Conservation (phyloP, 1,140 invertebrate species). For the Choristoneura fumiferana region DNA sequence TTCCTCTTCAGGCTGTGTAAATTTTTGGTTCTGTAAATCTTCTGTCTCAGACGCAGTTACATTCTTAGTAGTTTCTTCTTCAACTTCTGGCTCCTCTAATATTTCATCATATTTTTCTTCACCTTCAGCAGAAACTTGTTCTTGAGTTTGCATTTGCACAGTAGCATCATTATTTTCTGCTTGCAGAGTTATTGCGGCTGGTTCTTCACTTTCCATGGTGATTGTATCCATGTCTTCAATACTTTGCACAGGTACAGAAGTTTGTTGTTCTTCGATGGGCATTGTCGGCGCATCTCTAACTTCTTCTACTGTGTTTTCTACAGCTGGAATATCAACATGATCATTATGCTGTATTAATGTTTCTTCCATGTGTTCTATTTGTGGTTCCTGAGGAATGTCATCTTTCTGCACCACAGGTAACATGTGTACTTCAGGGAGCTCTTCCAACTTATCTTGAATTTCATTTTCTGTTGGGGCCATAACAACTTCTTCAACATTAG, state of each 20-base stretch:
- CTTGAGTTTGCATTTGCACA: not conserved
- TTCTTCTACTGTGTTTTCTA: constrained; percentile 8
- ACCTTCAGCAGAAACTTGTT: constrained; percentile 14
- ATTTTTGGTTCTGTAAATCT: not conserved
- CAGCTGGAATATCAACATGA: not conserved
- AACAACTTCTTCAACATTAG: constrained; percentile 17
- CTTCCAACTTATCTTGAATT: constrained; percentile 22
- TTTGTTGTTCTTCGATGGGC: constrained; percentile 1
- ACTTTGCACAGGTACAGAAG: constrained; percentile 1
- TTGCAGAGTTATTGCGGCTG: not conserved
- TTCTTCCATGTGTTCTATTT: constrained; percentile 17
- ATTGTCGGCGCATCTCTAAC: not conserved
- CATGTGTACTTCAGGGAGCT: constrained; percentile 31
- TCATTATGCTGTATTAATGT: not conserved
- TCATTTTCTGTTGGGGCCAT: constrained; percentile 20
- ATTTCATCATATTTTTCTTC: not conserved
- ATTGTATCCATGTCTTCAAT: constrained; percentile 41
- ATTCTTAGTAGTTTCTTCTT: constrained; percentile 1
- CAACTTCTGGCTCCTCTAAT: not conserved
- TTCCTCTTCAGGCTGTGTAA: not conserved
- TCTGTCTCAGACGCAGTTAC: not conserved
- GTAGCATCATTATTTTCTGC: constrained; percentile 14
- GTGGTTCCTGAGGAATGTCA: constrained; percentile 1
- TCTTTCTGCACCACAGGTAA: not conserved
- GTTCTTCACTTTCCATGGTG: constrained; percentile 25